Base-by-base conservation (phyloP, 2,888 invertebrate genomes). In the Merodon equestris region DNA sequence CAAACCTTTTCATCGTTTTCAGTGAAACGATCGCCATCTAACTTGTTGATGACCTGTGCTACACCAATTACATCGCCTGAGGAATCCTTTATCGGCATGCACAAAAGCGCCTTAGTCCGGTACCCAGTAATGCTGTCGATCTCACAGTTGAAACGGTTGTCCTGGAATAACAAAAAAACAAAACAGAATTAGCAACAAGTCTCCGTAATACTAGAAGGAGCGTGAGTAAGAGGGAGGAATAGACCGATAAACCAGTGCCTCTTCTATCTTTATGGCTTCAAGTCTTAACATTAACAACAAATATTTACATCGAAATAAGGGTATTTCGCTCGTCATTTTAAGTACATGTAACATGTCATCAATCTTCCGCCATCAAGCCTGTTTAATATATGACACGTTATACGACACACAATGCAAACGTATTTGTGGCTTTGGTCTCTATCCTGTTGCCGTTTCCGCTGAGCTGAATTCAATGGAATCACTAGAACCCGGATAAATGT, bases 11-110 rank as follows among this genome's bases (percentile, higher is more conserved):
- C 97, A 90, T 98, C 98, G 87, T 93, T 93, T 79, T 92, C 90
- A 61, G 96, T 96, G 90, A 96, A 96, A 75, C 94, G 93, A 74
- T 93, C 92, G 85, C 95, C 95, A 87, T 93, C 94, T 84, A 95
- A 93, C 90, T 96, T 96, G 90, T 96, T 96, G 89, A 96, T 96
- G 85, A 96, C 96, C 92, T 98, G 98, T 63, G 98, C 98, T 68
- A 99, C 98, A 17, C 98, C 99, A 84, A 98, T 94, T 84, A 98
- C 96, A 89, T 98, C 97, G 40, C 96, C 97, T 85, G 94, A 94
- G 87, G 94, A 95, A 90, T 97, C 97, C 90, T 96, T 95, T 88
- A 98, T 97, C 63, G 97, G 97, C 97, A 97, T 97, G 89, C 97
- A 97, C 76, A 98, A 92, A 83, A 98, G 92, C 64, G 96, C 96